Conservation (phyloP, 2,113 vertebrate genomes). For the Sinocyclocheilus grahami region DNA sequence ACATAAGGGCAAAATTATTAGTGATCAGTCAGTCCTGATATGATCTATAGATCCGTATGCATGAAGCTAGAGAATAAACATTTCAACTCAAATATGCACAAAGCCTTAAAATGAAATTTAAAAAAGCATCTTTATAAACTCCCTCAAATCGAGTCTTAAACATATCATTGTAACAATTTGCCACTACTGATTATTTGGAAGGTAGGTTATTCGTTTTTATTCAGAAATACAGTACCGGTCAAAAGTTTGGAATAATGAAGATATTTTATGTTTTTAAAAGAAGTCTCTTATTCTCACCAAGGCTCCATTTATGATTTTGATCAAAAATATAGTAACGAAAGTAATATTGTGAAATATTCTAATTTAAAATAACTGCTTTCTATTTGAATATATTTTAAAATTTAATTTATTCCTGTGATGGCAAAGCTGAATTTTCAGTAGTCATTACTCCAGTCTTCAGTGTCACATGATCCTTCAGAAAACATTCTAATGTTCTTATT, state of each 20-base stretch:
- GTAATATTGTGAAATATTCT: neutral
- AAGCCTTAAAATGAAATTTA: too few relatives aligned
- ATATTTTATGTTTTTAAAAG: neutral
- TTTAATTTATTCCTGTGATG: too few relatives aligned
- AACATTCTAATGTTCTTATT: neutral
- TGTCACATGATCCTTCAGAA: neutral
- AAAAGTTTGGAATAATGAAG: neutral
- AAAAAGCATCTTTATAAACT: too few relatives aligned
- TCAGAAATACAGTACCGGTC: neutral
- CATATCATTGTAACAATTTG: neutral
- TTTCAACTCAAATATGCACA: too few relatives aligned
- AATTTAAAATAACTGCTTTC: neutral
- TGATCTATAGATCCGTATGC: neutral
- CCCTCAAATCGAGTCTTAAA: neutral
- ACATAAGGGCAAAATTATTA: neutral
- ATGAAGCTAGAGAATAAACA: too few relatives aligned
- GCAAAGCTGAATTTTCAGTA: too few relatives aligned
- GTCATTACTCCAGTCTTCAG: neutral
- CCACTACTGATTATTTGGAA: neutral
- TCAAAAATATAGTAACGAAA: neutral
- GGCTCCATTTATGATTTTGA: neutral
- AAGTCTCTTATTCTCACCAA: neutral
- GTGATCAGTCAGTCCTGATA: neutral
- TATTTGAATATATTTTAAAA: too few relatives aligned
- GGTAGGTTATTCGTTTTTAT: too few relatives aligned